Evolutionary conservation across 2,888 invertebrate species (phyloP).

Genomic region (Lordiphosa fenestrarum): DNA sequence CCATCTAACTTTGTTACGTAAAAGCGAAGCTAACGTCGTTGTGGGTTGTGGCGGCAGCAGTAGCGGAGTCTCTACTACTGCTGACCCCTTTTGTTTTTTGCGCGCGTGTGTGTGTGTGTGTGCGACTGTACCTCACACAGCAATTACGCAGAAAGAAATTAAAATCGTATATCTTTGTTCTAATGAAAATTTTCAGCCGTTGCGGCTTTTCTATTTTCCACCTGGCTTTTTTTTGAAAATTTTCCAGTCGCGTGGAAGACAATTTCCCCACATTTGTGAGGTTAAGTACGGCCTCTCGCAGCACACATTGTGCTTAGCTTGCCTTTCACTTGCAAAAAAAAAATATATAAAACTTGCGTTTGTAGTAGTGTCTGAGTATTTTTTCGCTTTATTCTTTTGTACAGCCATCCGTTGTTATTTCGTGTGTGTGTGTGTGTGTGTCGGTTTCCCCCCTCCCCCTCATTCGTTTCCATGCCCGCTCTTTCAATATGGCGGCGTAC

Average conservation of each 20-base stretch:
- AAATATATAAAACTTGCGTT: constrained; percentile 37
- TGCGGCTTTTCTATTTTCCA: constrained; percentile 16
- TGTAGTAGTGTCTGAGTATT: constrained; percentile 53
- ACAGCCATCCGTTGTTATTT: constrained; percentile 63
- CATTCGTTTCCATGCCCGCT: constrained; percentile 38
- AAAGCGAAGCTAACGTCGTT: constrained; percentile 69
- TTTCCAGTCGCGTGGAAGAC: constrained; percentile 55
- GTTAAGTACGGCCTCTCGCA: constrained; percentile 54
- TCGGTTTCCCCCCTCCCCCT: constrained; percentile 44
- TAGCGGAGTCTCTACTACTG: constrained; percentile 28
- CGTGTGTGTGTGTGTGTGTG: constrained; percentile 18
- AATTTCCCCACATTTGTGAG: constrained; percentile 59
- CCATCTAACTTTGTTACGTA: constrained; percentile 68
- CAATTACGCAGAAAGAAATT: constrained; percentile 23
- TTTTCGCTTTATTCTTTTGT: constrained; percentile 56
- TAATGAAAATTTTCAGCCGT: constrained; percentile 14
- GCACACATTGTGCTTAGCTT: constrained; percentile 25
- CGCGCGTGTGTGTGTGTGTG: constrained; percentile 62
- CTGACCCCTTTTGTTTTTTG: constrained; percentile 60
- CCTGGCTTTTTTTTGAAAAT: constrained; percentile 11
- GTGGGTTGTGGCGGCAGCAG: constrained; percentile 54
- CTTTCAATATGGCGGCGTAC: constrained; percentile 67
- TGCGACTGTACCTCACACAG: constrained; percentile 72
- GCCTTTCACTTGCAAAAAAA: constrained; percentile 57
- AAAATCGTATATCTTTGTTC: constrained; percentile 31